A percentile compares a stretch with the other conserved stretches of the same genome.
Conservation (phyloP, 2,113 vertebrate species). For the Malurus alboscapulatus region DNA sequence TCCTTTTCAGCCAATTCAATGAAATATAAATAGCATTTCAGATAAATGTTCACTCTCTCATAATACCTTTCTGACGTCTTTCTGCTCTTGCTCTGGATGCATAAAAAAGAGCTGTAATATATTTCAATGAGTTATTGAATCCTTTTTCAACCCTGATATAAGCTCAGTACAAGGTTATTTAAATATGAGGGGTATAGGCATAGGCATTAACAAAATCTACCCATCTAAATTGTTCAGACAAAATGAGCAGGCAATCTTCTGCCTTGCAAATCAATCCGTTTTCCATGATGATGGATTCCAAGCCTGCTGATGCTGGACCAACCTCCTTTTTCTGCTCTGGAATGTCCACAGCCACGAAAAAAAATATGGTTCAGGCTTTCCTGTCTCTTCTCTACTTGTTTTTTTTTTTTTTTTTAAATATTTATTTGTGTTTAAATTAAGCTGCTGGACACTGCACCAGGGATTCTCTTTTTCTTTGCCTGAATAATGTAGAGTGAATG, state of each 20-base stretch:
- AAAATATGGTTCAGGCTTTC: not conserved
- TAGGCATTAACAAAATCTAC: slow-evolving; percentile 26
- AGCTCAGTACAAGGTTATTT: not conserved
- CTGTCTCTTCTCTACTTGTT: not conserved
- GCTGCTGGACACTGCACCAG: not conserved
- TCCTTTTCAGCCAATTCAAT: slow-evolving; percentile 48
- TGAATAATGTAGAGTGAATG: not conserved
- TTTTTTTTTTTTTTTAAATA: not conserved
- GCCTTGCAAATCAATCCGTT: slow-evolving; percentile 43
- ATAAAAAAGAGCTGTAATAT: slow-evolving; percentile 3
- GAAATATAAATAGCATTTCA: slow-evolving; percentile 51
- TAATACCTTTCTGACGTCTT: not conserved
- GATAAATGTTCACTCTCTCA: not conserved
- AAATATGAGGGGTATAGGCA: slow-evolving; percentile 17
- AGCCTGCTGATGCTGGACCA: not conserved
- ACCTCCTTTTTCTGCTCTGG: not conserved
- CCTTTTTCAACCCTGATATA: not conserved
- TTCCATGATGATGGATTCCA: not conserved
- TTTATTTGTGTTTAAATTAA: not conserved
- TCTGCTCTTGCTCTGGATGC: not conserved
- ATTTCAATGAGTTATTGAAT: not conserved
- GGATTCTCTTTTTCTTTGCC: not conserved
- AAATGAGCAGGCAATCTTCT: not conserved
- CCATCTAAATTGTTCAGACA: slow-evolving; percentile 35
- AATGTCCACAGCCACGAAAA: not conserved